Base-by-base conservation (phyloP, 1,140 invertebrate genomes). In the Teleogryllus occipitalis region DNA sequence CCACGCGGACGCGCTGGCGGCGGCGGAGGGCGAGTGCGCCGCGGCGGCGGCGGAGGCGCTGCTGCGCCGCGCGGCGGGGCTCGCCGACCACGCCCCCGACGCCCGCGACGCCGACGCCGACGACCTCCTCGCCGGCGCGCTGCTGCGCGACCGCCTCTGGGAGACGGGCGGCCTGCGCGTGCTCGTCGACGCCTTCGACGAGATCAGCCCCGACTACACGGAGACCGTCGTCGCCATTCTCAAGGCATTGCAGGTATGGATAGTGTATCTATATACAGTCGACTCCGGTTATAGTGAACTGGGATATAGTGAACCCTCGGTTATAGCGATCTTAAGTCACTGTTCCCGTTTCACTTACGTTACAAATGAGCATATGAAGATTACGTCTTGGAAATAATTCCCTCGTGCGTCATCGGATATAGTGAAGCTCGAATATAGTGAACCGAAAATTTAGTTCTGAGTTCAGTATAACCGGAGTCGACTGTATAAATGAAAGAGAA, bases 201-300 rank as follows among this genome's bases (percentile, higher is more conserved):
- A 75, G 46, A 75, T 75, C 8, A 75, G 74, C n/a, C 74, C 74
- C 10, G 74, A 75, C 21, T 75, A 27, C 46, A 75, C 74, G 2
- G 46, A 75, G 14, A 21, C 14, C 10, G 74, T 75, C 14, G 7
- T 75, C 10, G 21, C 74, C 10, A 27, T 75, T 14, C 74, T 75
- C 74, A 75, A 75, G 74, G 21, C 21, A 1, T 21, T 75, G 21
- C 46, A 65, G 54, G 54, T 75, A 75, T 5, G 46, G 1, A 21
- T 21, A 39, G 27, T 39, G 27, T 5, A 39, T 39, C 27, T 5
- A 39, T 39, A 39, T 5, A 39, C n/a, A n/a, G n/a, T n/a, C n/a
- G n/a, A n/a, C n/a, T n/a, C n/a, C n/a, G n/a, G n/a, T n/a, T n/a
- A n/a, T n/a, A n/a, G n/a, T n/a, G n/a, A n/a, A n/a, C n/a, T n/a